Percentiles rank a stretch among this genome's conserved stretches.
Conservation (phyloP, 1,140 invertebrate species). For the Thaumetopoea pityocampa region DNA sequence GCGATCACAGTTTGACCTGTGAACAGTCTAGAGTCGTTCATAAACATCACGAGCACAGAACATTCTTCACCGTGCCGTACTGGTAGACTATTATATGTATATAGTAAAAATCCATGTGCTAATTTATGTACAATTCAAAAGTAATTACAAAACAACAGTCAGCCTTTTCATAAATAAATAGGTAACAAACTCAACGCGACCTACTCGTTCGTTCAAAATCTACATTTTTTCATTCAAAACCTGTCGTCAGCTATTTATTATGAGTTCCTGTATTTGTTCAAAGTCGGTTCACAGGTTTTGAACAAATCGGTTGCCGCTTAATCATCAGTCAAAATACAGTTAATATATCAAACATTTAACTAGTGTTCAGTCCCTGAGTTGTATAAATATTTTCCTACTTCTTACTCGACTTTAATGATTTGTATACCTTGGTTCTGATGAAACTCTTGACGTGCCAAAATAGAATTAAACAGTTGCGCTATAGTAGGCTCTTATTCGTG, state of each 20-base stretch:
- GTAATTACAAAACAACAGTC: slow-evolving; percentile 33
- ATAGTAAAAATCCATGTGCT: slow-evolving; percentile 28
- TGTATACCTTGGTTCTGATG: slow-evolving; percentile 76
- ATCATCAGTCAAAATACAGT: slow-evolving; percentile 71
- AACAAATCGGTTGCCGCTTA: slow-evolving; percentile 65
- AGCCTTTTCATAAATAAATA: slow-evolving; percentile 41
- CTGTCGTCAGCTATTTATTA: slow-evolving; percentile 61
- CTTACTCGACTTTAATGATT: slow-evolving; percentile 74
- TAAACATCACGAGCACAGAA: too few relatives aligned
- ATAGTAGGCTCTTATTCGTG: slow-evolving; percentile 71
- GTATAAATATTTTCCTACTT: slow-evolving; percentile 74
- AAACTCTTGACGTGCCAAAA: slow-evolving; percentile 72
- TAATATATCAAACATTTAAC: slow-evolving; percentile 75
- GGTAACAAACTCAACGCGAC: slow-evolving; percentile 44
- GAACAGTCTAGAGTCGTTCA: too few relatives aligned
- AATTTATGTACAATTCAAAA: slow-evolving; percentile 45
- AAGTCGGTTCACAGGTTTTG: slow-evolving; percentile 68
- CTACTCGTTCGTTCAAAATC: slow-evolving; percentile 61
- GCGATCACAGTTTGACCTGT: too few relatives aligned
- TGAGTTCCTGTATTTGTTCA: slow-evolving; percentile 60
- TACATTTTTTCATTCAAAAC: slow-evolving; percentile 72
- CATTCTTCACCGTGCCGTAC: too few relatives aligned
- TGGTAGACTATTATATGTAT: too few relatives aligned
- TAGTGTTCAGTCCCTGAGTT: slow-evolving; percentile 74
- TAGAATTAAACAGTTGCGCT: slow-evolving; percentile 75